Percentiles rank a stretch among this genome's conserved stretches.
phyloP scores from a whole-genome alignment of 2,113 vertebrate genomes.

The Fulmarus glacialis region DNA sequence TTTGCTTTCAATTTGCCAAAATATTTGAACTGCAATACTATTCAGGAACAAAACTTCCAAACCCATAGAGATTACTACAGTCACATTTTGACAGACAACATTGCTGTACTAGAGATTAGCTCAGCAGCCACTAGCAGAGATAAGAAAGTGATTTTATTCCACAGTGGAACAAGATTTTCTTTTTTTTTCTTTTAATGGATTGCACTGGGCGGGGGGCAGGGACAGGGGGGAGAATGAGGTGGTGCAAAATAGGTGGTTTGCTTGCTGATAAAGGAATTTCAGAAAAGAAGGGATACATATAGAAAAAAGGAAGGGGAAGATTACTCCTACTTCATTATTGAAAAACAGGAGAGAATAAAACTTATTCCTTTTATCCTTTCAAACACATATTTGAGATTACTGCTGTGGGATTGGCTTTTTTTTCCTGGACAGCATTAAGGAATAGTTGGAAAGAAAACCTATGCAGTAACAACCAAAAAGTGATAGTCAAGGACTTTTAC shows the following conservation, averaged over 20 bases:
- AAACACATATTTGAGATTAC: not conserved
- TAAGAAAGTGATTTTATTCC: conserved; percentile 6
- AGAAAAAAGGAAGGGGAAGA: not conserved
- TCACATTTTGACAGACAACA: not conserved
- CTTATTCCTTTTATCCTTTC: not conserved
- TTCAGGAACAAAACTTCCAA: conserved; percentile 34
- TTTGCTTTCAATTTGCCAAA: not conserved
- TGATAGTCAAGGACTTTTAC: not conserved
- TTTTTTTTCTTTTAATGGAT: not conserved
- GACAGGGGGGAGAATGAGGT: not conserved
- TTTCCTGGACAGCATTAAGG: not conserved
- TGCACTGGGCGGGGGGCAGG: not conserved
- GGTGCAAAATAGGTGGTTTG: not conserved
- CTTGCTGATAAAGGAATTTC: not conserved
- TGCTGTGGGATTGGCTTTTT: not conserved
- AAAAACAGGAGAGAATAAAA: not conserved
- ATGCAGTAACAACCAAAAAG: not conserved
- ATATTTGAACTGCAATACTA: not conserved
- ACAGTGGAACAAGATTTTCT: not conserved
- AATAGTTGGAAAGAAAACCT: not conserved
- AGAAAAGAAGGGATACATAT: not conserved
- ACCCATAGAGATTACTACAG: not conserved
- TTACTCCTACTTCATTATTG: not conserved
- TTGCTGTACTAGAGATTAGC: not conserved
- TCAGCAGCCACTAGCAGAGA: not conserved